These are phyloP conservation scores for Piezodorus guildinii DNA, from an alignment of 1,140 invertebrate species.

Conservation along the genomic window DNA sequence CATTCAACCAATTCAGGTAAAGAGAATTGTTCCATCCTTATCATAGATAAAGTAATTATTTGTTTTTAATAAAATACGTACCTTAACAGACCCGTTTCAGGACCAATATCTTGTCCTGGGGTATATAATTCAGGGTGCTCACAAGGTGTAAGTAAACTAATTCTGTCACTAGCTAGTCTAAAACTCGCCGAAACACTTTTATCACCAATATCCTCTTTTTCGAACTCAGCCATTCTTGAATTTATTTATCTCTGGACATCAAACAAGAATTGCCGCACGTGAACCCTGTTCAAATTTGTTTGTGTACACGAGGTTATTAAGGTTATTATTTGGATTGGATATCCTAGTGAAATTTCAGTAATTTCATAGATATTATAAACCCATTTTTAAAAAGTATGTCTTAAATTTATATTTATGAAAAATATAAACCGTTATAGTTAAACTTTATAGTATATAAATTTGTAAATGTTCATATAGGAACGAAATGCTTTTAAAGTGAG, in stretches of 20 bases:
- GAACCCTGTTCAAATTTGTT: slow-evolving; percentile 4
- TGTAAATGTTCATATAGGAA: too few species aligned
- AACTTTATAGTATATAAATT: too few species aligned
- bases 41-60: too few species aligned
- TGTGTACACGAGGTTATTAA: not conserved
- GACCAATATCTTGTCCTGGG: not conserved
- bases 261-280: not conserved
- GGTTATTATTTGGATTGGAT: too few species aligned
- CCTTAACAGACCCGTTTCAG: not conserved
- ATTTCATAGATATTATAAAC: too few species aligned
- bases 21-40: too few species aligned
- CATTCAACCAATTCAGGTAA: too few species aligned
- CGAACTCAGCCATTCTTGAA: not conserved
- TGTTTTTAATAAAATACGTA: not conserved
- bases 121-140: slow-evolving; percentile 3
- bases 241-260: not conserved
- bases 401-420: too few species aligned
- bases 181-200: slow-evolving; percentile 3
- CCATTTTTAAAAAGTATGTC: too few species aligned
- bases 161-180: slow-evolving; percentile 26
- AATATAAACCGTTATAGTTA: too few species aligned
- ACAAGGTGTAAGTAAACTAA: slow-evolving; percentile 25
- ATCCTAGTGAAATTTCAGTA: too few species aligned
- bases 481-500: too few species aligned
- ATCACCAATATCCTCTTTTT: not conserved